Conservation (phyloP, 2,888 invertebrate species). For the Parnassius smintheus region DNA sequence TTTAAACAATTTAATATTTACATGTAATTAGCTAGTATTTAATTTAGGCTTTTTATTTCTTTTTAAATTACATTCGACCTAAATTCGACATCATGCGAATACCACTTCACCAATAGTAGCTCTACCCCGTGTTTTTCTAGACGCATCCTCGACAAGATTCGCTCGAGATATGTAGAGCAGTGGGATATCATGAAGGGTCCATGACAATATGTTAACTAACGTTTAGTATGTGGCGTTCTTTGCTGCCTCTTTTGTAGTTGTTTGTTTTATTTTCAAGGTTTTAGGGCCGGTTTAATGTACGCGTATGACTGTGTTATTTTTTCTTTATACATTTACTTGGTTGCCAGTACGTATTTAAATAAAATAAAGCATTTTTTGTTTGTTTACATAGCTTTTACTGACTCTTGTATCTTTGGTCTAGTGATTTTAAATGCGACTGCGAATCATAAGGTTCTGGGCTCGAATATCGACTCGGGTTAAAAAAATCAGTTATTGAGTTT, state of each 20-base stretch:
- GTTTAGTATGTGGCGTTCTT: conserved; percentile 9
- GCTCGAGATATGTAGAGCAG: conserved; percentile 24
- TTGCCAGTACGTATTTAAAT: too few relatives aligned
- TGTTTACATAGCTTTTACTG: too few relatives aligned
- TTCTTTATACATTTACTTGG: not conserved
- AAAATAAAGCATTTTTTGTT: too few relatives aligned
- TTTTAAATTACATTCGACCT: not conserved
- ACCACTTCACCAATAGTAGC: not conserved
- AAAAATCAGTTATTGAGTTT: too few relatives aligned
- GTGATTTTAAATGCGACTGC: too few relatives aligned
- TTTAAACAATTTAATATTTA: too few relatives aligned
- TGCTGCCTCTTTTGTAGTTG: conserved; percentile 16
- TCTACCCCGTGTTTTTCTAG: conserved; percentile 9
- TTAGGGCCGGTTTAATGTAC: conserved; percentile 2
- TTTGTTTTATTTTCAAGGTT: conserved; percentile 26
- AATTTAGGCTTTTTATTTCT: too few relatives aligned
- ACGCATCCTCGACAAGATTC: conserved; percentile 18
- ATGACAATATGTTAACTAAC: conserved; percentile 18
- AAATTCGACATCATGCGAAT: not conserved
- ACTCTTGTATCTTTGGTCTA: too few relatives aligned
- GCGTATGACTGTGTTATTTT: conserved; percentile 4
- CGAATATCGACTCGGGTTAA: too few relatives aligned
- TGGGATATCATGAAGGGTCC: conserved; percentile 25
- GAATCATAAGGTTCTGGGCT: too few relatives aligned
- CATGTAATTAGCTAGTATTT: too few relatives aligned